These are phyloP conservation scores for Onthophagus sagittarius DNA, from an alignment of 2,888 invertebrate species.

Conservation along the genomic window DNA sequence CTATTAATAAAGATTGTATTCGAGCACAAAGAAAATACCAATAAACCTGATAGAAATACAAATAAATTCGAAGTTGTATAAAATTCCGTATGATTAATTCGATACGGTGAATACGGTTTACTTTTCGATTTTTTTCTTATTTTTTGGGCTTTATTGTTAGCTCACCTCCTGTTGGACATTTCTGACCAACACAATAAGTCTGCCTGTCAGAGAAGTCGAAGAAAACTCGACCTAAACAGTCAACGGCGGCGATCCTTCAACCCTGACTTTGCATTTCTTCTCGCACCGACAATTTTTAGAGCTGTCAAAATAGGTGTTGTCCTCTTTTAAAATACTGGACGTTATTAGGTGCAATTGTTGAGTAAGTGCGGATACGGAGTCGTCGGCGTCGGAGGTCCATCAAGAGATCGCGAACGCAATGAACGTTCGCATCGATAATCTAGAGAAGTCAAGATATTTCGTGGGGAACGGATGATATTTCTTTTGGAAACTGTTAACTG, in stretches of 20 bases:
- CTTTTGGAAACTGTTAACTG: neutral
- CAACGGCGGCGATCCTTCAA: neutral
- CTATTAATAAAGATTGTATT: no score
- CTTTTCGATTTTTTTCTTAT: neutral
- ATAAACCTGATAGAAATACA: no score
- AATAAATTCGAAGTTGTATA: neutral
- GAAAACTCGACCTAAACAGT: neutral
- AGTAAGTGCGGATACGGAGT: neutral
- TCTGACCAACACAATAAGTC: constrained; percentile 7
- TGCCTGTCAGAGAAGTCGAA: constrained; percentile 3
- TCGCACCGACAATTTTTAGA: constrained; percentile 9
- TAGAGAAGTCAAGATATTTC: neutral
- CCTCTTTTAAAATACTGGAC: constrained; percentile 12
- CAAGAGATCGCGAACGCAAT: neutral
- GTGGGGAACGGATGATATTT: neutral
- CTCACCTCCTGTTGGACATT: constrained; percentile 13
- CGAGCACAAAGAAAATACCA: no score
- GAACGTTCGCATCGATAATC: neutral
- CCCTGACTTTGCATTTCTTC: constrained; percentile 17
- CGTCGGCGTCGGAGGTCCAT: neutral
- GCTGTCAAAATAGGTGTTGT: constrained; percentile 20
- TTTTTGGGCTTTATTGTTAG: constrained; percentile 10
- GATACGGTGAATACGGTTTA: constrained; percentile 15
- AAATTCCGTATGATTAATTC: constrained; percentile 10
- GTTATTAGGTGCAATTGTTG: constrained; percentile 17